These are phyloP conservation scores for Alethe diademata DNA, from an alignment of 2,113 vertebrate species.

Conservation along the genomic window DNA sequence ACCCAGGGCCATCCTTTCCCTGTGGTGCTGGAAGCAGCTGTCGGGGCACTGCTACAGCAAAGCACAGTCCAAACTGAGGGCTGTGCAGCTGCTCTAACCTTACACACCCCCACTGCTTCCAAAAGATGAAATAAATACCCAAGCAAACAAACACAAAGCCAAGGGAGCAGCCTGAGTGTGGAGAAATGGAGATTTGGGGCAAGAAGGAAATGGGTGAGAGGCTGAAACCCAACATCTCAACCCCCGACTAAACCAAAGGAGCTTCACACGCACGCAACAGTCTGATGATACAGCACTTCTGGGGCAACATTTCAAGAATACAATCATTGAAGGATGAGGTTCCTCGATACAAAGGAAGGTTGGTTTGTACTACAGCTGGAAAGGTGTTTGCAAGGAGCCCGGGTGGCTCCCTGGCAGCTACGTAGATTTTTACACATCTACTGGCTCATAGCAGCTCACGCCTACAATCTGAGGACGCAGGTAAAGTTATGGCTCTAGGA, in stretches of 20 bases:
- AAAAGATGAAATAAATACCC: not conserved
- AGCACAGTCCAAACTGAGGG: not conserved
- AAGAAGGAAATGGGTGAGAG: not conserved
- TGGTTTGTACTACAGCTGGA: conserved; percentile 18
- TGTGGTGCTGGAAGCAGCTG: rapidly evolving
- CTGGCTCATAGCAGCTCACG: conserved; percentile 67
- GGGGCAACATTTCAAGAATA: conserved; percentile 16
- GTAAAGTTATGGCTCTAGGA: conserved; percentile 69
- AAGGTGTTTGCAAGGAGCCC: not conserved
- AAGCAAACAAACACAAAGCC: not conserved
- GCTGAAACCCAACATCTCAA: not conserved
- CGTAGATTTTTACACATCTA: conserved; percentile 31
- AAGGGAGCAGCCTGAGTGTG: not conserved
- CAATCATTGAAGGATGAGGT: not conserved
- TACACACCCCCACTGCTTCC: not conserved
- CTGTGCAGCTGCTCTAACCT: not conserved
- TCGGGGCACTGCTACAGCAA: not conserved
- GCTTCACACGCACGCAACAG: not conserved
- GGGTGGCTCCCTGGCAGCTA: not conserved
- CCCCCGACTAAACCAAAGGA: not conserved
- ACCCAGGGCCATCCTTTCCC: not conserved
- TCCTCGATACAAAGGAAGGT: conserved; percentile 55
- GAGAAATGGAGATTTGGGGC: not conserved
- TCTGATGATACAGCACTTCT: conserved; percentile 15
- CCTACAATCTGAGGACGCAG: conserved; percentile 52